These are phyloP conservation scores for Danaus melanippus DNA, from an alignment of 1,140 invertebrate genomes.

Conservation along the genomic window DNA sequence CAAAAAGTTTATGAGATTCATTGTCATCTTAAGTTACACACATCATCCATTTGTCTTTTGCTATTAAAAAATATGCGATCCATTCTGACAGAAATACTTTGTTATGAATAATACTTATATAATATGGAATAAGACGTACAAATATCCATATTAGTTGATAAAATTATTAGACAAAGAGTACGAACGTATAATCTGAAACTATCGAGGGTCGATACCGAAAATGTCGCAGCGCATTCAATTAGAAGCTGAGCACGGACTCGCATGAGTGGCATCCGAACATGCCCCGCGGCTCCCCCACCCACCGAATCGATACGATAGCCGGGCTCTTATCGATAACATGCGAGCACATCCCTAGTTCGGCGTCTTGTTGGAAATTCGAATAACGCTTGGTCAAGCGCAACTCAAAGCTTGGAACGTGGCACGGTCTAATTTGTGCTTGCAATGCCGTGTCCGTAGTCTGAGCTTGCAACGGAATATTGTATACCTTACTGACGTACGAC, in stretches of 20 bases:
- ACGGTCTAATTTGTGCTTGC: constrained; percentile 52
- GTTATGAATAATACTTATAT: too few relatives aligned
- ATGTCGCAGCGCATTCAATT: constrained; percentile 48
- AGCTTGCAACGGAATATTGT: constrained; percentile 34
- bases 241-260: constrained; percentile 49
- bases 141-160: too few relatives aligned
- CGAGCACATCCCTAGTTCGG: constrained; percentile 34
- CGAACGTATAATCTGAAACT: constrained; percentile 3
- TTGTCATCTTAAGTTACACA: too few relatives aligned
- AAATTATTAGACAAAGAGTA: too few relatives aligned
- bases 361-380: constrained; percentile 60
- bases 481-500: constrained; percentile 9
- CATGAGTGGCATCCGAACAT: constrained; percentile 55
- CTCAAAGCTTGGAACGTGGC: constrained; percentile 56
- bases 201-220: constrained; percentile 29
- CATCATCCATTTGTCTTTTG: too few relatives aligned
- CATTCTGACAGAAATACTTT: too few relatives aligned
- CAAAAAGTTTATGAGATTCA: too few relatives aligned
- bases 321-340: constrained; percentile 26
- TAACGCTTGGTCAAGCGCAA: constrained; percentile 65
- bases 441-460: constrained; percentile 34
- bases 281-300: constrained; percentile 31
- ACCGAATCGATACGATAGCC: constrained; percentile 47
- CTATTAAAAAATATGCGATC: too few relatives aligned
- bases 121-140: too few relatives aligned